phyloP scores from a whole-genome alignment of 2,797 vertebrate genomes.

The Notolabrus celidotus region DNA sequence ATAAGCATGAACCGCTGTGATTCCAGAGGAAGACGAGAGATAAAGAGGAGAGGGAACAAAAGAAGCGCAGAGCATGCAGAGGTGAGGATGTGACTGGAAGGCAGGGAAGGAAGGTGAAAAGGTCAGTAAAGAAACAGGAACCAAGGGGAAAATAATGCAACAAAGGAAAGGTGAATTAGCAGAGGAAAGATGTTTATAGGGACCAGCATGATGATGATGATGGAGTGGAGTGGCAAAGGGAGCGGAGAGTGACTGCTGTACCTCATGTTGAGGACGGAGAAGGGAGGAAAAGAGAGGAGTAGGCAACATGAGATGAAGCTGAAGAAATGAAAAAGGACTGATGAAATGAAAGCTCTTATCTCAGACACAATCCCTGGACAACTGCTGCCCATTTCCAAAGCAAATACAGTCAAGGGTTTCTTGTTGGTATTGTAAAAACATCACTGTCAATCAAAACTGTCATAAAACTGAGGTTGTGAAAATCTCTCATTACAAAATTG shows the following conservation, averaged over 20 bases:
- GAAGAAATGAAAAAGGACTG: slow-evolving; percentile 19
- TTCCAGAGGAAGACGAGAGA: slow-evolving; percentile 22
- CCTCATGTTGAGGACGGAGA: slow-evolving; percentile 28
- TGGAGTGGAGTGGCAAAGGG: slow-evolving; percentile 11
- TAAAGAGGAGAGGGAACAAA: slow-evolving; percentile 19
- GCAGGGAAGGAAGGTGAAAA: slow-evolving; percentile 6
- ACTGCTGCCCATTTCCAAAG: slow-evolving; percentile 34
- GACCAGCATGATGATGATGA: background rate
- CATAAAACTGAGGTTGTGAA: slow-evolving; percentile 2
- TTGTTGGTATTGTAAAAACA: slow-evolving; percentile 30
- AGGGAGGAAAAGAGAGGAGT: slow-evolving; percentile 25
- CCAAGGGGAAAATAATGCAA: background rate
- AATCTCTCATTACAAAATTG: slow-evolving; percentile 5
- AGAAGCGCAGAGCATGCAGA: slow-evolving; percentile 1
- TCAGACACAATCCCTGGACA: slow-evolving; percentile 23
- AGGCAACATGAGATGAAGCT: slow-evolving; percentile 25
- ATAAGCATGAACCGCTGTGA: slow-evolving; percentile 19
- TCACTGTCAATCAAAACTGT: slow-evolving; percentile 19
- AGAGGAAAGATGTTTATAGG: background rate
- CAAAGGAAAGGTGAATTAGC: background rate
- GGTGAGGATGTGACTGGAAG: slow-evolving; percentile 15
- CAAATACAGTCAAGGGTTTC: slow-evolving; percentile 31
- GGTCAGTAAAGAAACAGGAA: background rate
- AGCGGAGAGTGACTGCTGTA: slow-evolving; percentile 22
- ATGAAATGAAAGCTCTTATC: slow-evolving; percentile 44